These are phyloP conservation scores for Drosophila pullipes DNA, from an alignment of 2,888 invertebrate species.

Conservation along the genomic window DNA sequence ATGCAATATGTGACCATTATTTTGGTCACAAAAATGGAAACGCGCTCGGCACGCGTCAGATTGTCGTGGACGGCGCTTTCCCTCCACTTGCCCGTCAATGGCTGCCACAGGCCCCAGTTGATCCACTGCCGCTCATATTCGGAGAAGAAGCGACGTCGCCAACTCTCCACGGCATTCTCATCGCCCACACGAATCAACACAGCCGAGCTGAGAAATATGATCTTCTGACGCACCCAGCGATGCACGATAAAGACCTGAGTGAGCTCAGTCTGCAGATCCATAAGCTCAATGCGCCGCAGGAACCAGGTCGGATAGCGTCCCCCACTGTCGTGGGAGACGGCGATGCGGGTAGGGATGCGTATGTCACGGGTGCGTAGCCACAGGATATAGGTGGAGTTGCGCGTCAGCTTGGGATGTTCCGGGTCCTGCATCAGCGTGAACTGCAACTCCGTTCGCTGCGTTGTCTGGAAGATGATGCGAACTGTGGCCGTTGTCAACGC, in stretches of 20 bases:
- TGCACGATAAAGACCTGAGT: slow-evolving; percentile 51
- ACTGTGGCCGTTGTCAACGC: slow-evolving; percentile 60
- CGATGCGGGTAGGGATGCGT: slow-evolving; percentile 55
- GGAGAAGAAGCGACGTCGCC: slow-evolving; percentile 14
- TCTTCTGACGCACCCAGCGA: slow-evolving; percentile 51
- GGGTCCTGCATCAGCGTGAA: slow-evolving; percentile 59
- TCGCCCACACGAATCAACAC: slow-evolving; percentile 42
- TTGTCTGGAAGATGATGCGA: slow-evolving; percentile 45
- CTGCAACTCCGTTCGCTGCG: slow-evolving; percentile 12
- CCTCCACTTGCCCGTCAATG: slow-evolving; percentile 58
- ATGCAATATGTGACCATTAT: slow-evolving; percentile 19
- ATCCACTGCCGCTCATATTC: slow-evolving; percentile 37
- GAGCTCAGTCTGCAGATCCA: slow-evolving; percentile 51
- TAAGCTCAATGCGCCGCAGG: slow-evolving; percentile 44
- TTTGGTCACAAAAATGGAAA: slow-evolving; percentile 56
- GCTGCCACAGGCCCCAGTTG: slow-evolving; percentile 68
- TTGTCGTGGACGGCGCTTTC: slow-evolving; percentile 5
- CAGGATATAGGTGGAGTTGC: slow-evolving; percentile 53
- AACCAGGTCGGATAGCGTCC: slow-evolving; percentile 68
- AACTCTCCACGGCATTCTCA: background rate
- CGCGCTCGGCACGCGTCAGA: slow-evolving; percentile 58
- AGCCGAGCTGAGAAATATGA: slow-evolving; percentile 34
- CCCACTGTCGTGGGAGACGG: slow-evolving; percentile 53
- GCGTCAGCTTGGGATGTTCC: slow-evolving; percentile 27
- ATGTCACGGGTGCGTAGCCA: slow-evolving; percentile 57